phyloP scores from a whole-genome alignment of 2,113 vertebrate species.

The Gavia stellata region DNA sequence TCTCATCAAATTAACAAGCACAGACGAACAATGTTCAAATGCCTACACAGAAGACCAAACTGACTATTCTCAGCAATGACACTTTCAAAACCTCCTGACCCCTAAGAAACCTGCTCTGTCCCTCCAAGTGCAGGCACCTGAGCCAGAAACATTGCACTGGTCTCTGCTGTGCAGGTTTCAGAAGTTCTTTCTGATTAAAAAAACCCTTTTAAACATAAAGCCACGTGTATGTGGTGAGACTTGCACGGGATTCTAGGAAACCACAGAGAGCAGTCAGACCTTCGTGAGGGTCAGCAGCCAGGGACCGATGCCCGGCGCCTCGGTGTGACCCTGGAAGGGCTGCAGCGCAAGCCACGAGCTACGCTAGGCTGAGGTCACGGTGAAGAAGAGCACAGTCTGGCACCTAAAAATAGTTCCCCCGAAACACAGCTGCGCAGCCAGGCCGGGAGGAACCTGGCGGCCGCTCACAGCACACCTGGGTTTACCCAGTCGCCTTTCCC shows the following conservation, averaged over 20 bases:
- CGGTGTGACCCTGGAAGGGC: background rate
- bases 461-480: background rate
- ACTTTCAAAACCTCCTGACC: background rate
- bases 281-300: background rate
- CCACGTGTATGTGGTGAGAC: too few relatives aligned
- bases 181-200: background rate
- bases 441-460: background rate
- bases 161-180: background rate
- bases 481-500: too few relatives aligned
- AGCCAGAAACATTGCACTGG: background rate
- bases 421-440: background rate
- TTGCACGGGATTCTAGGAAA: background rate
- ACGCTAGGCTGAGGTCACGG: background rate
- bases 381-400: fast-evolving
- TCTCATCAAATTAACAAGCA: background rate
- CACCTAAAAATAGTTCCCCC: background rate
- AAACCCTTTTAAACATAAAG: background rate
- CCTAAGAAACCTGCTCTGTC: background rate
- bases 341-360: fast-evolving
- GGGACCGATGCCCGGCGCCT: fast-evolving
- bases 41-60: background rate
- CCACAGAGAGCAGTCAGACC: background rate
- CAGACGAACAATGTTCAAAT: background rate
- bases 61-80: background rate
- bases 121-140: fast-evolving